These are phyloP conservation scores for Araneus ventricosus DNA, from an alignment of 1,140 invertebrate species.

Conservation along the genomic window DNA sequence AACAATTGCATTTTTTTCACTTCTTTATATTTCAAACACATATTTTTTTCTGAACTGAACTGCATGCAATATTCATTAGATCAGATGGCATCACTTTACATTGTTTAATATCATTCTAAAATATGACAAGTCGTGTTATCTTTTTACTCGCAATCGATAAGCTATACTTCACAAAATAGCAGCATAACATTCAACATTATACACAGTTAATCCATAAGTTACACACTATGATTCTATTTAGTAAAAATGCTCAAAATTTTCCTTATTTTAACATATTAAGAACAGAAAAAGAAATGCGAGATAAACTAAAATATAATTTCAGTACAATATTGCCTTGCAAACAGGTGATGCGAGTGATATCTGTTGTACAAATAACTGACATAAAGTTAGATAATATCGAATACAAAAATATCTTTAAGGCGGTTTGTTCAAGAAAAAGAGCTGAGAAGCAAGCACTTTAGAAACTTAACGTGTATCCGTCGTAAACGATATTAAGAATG, in stretches of 20 bases:
- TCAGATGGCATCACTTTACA: neutral
- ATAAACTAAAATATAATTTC: slow-evolving; percentile 21
- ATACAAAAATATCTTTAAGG: slow-evolving; percentile 52
- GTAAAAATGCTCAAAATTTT: too few relatives aligned
- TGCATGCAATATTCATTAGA: neutral
- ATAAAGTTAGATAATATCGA: neutral
- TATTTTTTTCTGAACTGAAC: too few relatives aligned
- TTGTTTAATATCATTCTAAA: neutral
- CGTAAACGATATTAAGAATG: neutral
- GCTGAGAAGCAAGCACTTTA: neutral
- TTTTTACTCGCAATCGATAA: neutral
- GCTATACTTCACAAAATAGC: neutral
- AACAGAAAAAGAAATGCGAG: neutral
- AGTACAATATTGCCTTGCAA: slow-evolving; percentile 42
- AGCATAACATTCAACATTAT: neutral
- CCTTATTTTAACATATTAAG: neutral
- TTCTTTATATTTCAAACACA: too few relatives aligned
- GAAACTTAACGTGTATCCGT: neutral
- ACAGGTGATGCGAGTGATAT: slow-evolving; percentile 40
- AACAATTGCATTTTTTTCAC: too few relatives aligned
- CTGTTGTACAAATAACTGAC: neutral
- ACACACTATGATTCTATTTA: too few relatives aligned
- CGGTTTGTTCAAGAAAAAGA: neutral
- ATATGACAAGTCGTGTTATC: neutral
- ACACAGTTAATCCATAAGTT: neutral